Evolutionary conservation across 2,113 vertebrate species (phyloP), one percentile per base, ranked within the genome.

Genomic region (Haemorhous mexicanus): DNA sequence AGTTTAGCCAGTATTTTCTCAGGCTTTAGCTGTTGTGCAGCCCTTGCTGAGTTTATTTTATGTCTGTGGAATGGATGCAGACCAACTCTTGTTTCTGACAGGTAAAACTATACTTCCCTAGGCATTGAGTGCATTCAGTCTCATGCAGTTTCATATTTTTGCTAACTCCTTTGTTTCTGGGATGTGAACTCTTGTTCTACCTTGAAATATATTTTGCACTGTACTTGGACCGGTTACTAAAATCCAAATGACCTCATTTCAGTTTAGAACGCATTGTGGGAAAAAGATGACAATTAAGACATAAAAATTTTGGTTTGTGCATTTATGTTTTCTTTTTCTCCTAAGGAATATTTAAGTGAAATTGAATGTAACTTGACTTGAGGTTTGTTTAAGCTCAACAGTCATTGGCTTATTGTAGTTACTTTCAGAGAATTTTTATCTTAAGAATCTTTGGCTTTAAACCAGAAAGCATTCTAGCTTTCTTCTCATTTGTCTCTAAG

Each of bases 341-440:
- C 94, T 96, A 97, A 95, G 95, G 97, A 98, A 97, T 96, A 98
- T 96, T 97, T 94, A 96, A 96, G 83, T 96, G 93, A 97, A 96
- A 97, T 94, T 97, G 92, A 97, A 94, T 97, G 97, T 94, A 98
- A 97, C 85, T 97, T 96, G 96, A 97, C 83, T 88, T 93, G 89
- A 97, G 89, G 77, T 94, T 96, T 97, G 94, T 96, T 97, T 96
- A 97, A 95, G 87, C 94, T 97, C 94, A 97, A 88, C 64, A 94
- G 87, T 95, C 86, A 95, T 97, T 92, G 92, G 95, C 95, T 97
- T 97, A 96, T 91, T 96, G 95, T 49, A 96, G 91, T 94, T 90
- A 88, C 87, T 97, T 97, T 95, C 84, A 93, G 84, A 92, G 96
- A 88, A 95, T 90, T 97, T 98, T 98, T 97, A 97, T 96, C 93